These are phyloP conservation scores for Triplophysa rosa DNA, from an alignment of 2,113 vertebrate genomes.

Conservation along the genomic window DNA sequence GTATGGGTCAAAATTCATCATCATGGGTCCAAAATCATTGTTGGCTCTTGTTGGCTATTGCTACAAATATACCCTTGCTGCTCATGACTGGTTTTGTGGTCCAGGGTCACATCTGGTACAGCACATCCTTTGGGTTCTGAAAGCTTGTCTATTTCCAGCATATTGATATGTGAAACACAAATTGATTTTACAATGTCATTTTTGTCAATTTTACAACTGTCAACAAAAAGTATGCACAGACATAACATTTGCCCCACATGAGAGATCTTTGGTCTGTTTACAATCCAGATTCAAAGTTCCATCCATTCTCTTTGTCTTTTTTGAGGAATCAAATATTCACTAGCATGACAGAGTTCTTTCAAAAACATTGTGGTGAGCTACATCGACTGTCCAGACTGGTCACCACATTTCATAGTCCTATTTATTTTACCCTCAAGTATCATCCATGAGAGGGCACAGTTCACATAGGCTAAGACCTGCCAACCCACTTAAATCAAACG, in stretches of 20 bases:
- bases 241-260: neutral
- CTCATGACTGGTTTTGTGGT: neutral
- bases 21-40: too few relatives aligned
- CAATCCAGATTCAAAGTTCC: neutral
- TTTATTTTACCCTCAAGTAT: slow-evolving; percentile 16
- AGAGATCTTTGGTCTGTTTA: neutral
- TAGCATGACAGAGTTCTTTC: neutral
- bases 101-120: neutral
- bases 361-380: neutral
- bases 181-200: slow-evolving; percentile 20
- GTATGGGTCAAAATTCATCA: too few relatives aligned
- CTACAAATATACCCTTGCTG: too few relatives aligned
- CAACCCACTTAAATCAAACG: slow-evolving; percentile 17
- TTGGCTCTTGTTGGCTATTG: too few relatives aligned
- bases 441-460: slow-evolving; percentile 35
- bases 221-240: neutral
- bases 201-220: too few relatives aligned
- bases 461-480: slow-evolving; percentile 26
- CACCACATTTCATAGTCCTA: slow-evolving; percentile 24
- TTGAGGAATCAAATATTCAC: neutral
- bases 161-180: slow-evolving; percentile 18
- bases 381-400: neutral
- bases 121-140: neutral
- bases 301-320: neutral
- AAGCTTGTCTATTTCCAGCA: slow-evolving; percentile 22